Percentiles rank a stretch among this genome's conserved stretches.
Conservation (phyloP, 2,888 invertebrate species). For the Zaprionus obscuricornis region DNA sequence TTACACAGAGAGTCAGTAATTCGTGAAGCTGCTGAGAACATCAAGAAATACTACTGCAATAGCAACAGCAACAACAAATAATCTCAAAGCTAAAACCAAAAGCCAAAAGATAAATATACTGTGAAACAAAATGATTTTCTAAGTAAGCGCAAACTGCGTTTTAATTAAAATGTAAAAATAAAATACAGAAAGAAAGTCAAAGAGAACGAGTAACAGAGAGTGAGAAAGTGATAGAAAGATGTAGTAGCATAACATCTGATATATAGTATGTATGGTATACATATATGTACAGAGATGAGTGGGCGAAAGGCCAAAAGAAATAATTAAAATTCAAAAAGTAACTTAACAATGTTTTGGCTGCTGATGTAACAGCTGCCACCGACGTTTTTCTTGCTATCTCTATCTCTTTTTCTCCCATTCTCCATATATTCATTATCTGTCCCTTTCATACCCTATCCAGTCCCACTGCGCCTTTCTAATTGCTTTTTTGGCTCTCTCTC, state of each 20-base stretch:
- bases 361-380: slow-evolving; percentile 59
- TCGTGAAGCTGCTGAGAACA: background rate
- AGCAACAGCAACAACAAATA: slow-evolving; percentile 3
- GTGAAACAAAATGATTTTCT: slow-evolving; percentile 72
- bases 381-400: background rate
- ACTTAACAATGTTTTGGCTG: slow-evolving; percentile 62
- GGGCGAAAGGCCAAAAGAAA: slow-evolving; percentile 37
- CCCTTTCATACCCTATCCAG: too few species aligned
- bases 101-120: slow-evolving; percentile 62
- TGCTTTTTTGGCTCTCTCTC: background rate
- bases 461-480: slow-evolving; percentile 15
- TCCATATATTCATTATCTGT: too few species aligned
- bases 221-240: background rate
- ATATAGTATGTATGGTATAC: too few species aligned
- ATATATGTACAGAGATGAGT: background rate
- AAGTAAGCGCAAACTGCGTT: slow-evolving; percentile 77
- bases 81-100: slow-evolving; percentile 46
- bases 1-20: background rate
- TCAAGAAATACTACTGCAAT: slow-evolving; percentile 12
- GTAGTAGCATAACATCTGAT: too few species aligned
- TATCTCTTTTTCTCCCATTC: background rate
- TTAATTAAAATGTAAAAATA: slow-evolving; percentile 77
- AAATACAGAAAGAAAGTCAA: slow-evolving; percentile 41
- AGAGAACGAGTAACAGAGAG: background rate
- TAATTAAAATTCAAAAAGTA: slow-evolving; percentile 76